Evolutionary conservation across 2,797 vertebrate genomes (phyloP).

Genomic region (Sternotherus odoratus): DNA sequence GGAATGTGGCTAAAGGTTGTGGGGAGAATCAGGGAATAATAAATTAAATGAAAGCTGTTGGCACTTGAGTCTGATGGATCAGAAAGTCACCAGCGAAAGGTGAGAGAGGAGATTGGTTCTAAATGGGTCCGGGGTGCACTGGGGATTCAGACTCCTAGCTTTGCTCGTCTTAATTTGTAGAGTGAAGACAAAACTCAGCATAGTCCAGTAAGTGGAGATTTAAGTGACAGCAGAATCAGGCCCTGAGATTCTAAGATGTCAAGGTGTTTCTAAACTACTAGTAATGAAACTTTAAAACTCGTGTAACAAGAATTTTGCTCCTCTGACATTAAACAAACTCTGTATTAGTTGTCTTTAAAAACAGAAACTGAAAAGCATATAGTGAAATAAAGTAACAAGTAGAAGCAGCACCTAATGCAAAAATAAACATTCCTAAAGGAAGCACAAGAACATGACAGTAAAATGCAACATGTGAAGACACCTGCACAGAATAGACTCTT

Average conservation of each 20-base stretch:
- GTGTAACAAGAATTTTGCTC: not conserved
- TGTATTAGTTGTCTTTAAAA: not conserved
- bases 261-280: not conserved
- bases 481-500: not conserved
- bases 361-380: not conserved
- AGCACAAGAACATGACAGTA: not conserved
- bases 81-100: not conserved
- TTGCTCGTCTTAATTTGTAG: not conserved
- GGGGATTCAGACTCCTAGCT: rapidly evolving
- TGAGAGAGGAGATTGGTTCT: not conserved
- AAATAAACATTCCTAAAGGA: rapidly evolving
- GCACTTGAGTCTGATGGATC: not conserved
- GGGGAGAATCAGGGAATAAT: not conserved
- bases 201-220: not conserved
- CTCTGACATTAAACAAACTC: not conserved
- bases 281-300: not conserved
- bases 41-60: not conserved
- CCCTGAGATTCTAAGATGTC: not conserved
- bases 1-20: not conserved
- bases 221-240: not conserved
- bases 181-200: not conserved
- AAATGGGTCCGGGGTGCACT: not conserved
- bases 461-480: not conserved
- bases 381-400: not conserved
- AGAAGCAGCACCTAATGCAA: not conserved